phyloP scores from a whole-genome alignment of 2,888 invertebrate genomes.

The Plebejus anna region DNA sequence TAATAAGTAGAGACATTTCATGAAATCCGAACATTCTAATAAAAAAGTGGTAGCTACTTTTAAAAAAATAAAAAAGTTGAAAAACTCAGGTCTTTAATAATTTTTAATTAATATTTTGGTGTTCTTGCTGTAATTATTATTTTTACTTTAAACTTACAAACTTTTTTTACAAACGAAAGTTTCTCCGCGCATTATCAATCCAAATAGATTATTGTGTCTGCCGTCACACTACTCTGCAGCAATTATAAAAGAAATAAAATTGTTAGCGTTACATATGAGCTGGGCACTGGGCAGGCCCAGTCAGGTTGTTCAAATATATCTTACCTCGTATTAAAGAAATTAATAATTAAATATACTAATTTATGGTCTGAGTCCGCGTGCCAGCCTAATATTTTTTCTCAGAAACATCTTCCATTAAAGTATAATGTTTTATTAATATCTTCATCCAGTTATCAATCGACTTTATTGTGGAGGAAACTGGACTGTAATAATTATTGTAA shows the following conservation, averaged over 20 bases:
- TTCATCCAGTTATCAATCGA: conserved; percentile 34
- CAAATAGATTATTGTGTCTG: background rate
- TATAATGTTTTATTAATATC: conserved; percentile 39
- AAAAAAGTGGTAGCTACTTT: no score
- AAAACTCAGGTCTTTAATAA: no score
- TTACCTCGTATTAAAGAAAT: conserved; percentile 71
- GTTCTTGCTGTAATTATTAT: no score
- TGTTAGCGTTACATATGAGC: conserved; percentile 72
- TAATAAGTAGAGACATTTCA: no score
- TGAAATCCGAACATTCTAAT: no score
- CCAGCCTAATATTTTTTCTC: conserved; percentile 54
- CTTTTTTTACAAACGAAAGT: no score
- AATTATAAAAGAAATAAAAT: conserved; percentile 73
- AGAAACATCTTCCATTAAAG: conserved; percentile 41
- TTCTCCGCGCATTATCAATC: background rate
- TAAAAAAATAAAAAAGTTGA: no score
- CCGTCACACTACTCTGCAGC: conserved; percentile 48
- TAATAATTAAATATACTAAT: conserved; percentile 76
- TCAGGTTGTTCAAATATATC: conserved; percentile 74
- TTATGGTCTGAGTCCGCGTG: conserved; percentile 54
- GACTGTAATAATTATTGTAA: conserved; percentile 9
- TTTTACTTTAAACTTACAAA: no score
- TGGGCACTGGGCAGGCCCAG: conserved; percentile 62
- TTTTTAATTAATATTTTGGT: no score
- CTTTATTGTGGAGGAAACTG: conserved; percentile 31